Percentiles rank a stretch among this genome's conserved stretches.
phyloP scores from a whole-genome alignment of 2,888 invertebrate species.

The Lymantria dispar region DNA sequence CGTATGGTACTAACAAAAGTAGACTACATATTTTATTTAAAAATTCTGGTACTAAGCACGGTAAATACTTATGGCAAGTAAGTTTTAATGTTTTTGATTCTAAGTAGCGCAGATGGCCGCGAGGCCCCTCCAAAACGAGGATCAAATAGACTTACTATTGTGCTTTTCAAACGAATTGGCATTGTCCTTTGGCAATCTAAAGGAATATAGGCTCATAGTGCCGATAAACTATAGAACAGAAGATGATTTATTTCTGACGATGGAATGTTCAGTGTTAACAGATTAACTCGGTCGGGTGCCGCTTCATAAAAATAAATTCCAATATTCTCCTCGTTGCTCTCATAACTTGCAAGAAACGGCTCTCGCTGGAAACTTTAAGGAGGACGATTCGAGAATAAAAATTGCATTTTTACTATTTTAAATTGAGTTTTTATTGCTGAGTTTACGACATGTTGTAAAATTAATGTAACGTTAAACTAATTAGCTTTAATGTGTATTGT shows the following conservation, averaged over 20 bases:
- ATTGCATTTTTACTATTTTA: conserved; percentile 71
- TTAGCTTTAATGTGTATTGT: conserved; percentile 32
- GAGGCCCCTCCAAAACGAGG: too few species aligned
- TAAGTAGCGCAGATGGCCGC: too few species aligned
- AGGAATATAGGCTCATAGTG: background rate
- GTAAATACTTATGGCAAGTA: too few species aligned
- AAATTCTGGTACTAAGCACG: too few species aligned
- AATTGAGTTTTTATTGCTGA: conserved; percentile 71
- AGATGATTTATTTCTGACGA: conserved; percentile 57
- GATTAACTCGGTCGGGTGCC: conserved; percentile 68
- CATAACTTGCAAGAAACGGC: conserved; percentile 71
- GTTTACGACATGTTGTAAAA: conserved; percentile 58
- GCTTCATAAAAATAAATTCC: conserved; percentile 75
- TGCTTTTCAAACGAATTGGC: background rate
- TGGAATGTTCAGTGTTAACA: conserved; percentile 75
- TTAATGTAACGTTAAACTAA: conserved; percentile 35
- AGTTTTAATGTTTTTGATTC: too few species aligned
- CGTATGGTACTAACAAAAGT: too few species aligned
- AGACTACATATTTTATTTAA: too few species aligned
- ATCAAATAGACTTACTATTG: too few species aligned
- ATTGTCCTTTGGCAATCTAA: too few species aligned
- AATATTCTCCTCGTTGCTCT: conserved; percentile 71
- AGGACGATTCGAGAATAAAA: conserved; percentile 73
- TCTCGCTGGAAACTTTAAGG: conserved; percentile 71
- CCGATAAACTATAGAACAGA: conserved; percentile 16